These are phyloP conservation scores for Felis chaus DNA, from an alignment of 2,113 vertebrate genomes.

Conservation along the genomic window DNA sequence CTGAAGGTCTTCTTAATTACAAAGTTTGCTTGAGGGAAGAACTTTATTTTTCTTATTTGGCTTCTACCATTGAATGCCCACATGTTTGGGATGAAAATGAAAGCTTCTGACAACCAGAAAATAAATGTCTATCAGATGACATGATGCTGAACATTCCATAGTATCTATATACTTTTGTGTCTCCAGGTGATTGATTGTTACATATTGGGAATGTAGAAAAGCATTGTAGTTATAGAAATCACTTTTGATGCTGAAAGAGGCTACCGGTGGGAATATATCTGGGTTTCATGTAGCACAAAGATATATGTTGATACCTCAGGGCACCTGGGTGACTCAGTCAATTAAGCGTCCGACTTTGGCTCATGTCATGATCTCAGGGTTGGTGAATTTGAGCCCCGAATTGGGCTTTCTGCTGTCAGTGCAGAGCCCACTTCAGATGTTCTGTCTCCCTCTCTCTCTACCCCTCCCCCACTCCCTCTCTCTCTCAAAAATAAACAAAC, in stretches of 20 bases:
- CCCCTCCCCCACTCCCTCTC: no score
- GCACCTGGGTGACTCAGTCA: no score
- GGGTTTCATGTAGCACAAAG: background rate
- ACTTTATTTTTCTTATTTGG: background rate
- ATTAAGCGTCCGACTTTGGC: no score
- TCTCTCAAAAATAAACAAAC: no score
- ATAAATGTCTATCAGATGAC: background rate
- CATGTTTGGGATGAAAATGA: background rate
- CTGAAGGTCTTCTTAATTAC: background rate
- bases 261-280: background rate
- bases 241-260: background rate
- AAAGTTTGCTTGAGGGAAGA: background rate
- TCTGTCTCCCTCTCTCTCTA: no score
- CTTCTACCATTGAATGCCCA: background rate
- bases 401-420: no score
- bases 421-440: no score
- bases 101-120: constrained; percentile 25
- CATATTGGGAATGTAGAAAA: background rate
- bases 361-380: no score
- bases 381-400: no score
- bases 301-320: constrained; percentile 45
- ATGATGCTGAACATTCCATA: background rate
- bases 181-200: background rate
- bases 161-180: background rate
- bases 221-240: background rate